A percentile compares a stretch with the other conserved stretches of the same genome.
Evolutionary conservation across 2,113 vertebrate species (phyloP).

Genomic region (Cercopithecus mona): DNA sequence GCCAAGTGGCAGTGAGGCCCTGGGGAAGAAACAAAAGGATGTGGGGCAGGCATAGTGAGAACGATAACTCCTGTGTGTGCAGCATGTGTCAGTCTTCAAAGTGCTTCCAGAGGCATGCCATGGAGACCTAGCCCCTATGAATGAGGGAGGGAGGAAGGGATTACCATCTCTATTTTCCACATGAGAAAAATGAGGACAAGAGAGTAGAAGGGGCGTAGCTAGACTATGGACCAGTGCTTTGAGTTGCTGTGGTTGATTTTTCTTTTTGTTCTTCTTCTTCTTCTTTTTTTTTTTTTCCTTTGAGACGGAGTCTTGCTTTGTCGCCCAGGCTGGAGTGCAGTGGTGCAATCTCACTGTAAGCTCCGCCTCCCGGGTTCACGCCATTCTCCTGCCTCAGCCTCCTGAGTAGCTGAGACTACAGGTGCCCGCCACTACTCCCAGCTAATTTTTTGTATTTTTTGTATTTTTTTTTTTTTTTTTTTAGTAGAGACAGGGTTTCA

Average conservation of each 20-base stretch:
- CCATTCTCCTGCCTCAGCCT: too few species aligned
- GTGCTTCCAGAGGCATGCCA: not conserved
- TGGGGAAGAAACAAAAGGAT: not conserved
- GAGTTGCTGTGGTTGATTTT: not conserved
- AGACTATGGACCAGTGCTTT: not conserved
- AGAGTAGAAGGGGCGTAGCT: not conserved
- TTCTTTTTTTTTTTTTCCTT: too few species aligned
- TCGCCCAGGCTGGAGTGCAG: too few species aligned
- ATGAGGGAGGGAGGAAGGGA: not conserved
- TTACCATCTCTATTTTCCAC: not conserved
- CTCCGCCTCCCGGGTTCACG: too few species aligned
- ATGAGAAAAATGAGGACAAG: constrained; percentile 11
- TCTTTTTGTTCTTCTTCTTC: too few species aligned
- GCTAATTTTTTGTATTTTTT: too few species aligned
- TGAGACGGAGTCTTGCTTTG: too few species aligned
- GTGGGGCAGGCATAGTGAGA: not conserved
- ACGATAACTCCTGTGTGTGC: not conserved
- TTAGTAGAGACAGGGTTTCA: too few species aligned
- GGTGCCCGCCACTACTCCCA: too few species aligned
- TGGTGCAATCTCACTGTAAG: too few species aligned
- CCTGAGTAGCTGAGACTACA: too few species aligned
- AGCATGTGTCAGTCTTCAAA: not conserved
- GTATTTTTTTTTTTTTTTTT: too few species aligned
- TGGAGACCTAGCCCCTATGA: not conserved
- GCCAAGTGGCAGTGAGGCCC: not conserved